These are phyloP conservation scores for Sinopyrophorus schimmeli DNA, from an alignment of 2,888 invertebrate genomes.

Conservation along the genomic window DNA sequence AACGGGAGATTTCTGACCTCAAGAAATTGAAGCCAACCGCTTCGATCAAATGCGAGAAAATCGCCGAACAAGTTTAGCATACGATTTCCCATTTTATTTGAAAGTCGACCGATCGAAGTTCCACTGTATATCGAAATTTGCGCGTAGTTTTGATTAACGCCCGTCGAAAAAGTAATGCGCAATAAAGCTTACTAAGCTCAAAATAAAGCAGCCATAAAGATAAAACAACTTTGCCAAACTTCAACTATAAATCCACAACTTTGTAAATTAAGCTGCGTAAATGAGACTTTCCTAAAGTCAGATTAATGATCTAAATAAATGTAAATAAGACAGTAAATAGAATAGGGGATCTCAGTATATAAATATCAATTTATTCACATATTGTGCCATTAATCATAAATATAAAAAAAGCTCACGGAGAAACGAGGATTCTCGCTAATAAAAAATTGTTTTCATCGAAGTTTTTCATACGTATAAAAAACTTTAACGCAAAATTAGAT, in stretches of 20 bases:
- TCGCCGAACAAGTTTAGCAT: background rate
- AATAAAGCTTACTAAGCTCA: constrained; percentile 53
- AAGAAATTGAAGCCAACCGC: too few relatives aligned
- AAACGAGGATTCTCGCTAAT: background rate
- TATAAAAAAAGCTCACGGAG: constrained; percentile 3
- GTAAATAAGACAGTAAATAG: constrained; percentile 51
- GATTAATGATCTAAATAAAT: constrained; percentile 56
- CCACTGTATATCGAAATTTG: too few relatives aligned
- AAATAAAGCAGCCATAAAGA: constrained; percentile 50
- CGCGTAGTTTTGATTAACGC: constrained; percentile 19
- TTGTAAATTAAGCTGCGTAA: constrained; percentile 56
- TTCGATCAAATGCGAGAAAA: too few relatives aligned
- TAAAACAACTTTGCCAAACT: constrained; percentile 54
- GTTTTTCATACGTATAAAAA: too few relatives aligned
- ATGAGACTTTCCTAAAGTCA: constrained; percentile 56
- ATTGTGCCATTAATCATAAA: constrained; percentile 23
- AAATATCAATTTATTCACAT: constrained; percentile 32
- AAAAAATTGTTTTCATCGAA: too few relatives aligned
- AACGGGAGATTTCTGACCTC: too few relatives aligned
- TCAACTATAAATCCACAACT: constrained; percentile 56
- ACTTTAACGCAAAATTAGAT: too few relatives aligned
- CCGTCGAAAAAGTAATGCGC: constrained; percentile 48
- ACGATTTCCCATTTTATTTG: background rate
- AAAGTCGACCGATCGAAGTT: too few relatives aligned
- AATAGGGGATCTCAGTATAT: constrained; percentile 30